A percentile compares a stretch with the other conserved stretches of the same genome.
These are phyloP conservation scores for Euura lappo DNA, from an alignment of 1,140 invertebrate genomes.

Conservation along the genomic window DNA sequence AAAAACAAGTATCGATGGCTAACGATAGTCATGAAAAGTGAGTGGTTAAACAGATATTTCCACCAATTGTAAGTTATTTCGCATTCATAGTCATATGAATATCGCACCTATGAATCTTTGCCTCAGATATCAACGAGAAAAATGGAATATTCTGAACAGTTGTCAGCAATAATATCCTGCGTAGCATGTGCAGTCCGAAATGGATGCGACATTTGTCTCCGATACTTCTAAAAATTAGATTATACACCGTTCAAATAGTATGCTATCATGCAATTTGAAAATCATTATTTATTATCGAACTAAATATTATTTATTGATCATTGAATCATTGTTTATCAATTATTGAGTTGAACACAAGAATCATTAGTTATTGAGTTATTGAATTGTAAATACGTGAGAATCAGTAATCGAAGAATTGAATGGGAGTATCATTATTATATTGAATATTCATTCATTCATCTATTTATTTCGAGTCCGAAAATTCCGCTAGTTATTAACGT, in stretches of 20 bases:
- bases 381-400: too few species aligned
- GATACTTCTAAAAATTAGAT: not conserved
- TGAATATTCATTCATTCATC: too few species aligned
- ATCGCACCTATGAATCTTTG: not conserved
- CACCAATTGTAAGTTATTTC: not conserved
- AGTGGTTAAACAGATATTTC: not conserved
- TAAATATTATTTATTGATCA: not conserved
- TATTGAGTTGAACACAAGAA: too few species aligned
- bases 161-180: not conserved
- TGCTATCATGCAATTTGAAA: not conserved
- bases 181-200: not conserved
- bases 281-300: not conserved
- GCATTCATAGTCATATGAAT: not conserved
- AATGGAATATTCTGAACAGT: not conserved
- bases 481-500: too few species aligned
- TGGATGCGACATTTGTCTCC: not conserved
- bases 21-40: not conserved
- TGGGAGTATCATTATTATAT: too few species aligned
- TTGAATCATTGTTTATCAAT: not conserved
- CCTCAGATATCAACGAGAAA: not conserved
- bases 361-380: too few species aligned
- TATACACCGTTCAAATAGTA: not conserved
- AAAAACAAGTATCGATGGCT: slow-evolving; percentile 12
- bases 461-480: too few species aligned
- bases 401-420: too few species aligned